phyloP scores from a whole-genome alignment of 2,113 vertebrate species.

The Murina feae region DNA sequence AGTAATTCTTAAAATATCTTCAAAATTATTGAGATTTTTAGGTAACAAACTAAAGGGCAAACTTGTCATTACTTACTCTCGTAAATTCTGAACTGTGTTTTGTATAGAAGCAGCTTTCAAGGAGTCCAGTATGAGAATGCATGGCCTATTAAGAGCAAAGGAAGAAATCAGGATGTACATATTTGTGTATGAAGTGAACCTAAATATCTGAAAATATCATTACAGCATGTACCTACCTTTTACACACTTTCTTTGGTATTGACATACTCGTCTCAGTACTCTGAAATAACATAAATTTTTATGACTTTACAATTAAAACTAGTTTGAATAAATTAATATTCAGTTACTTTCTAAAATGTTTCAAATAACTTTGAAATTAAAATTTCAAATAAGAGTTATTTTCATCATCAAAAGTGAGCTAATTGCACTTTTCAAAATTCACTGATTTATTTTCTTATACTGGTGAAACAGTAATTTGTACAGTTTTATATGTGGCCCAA shows the following conservation, averaged over 20 bases:
- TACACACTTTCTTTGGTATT: conserved; percentile 78
- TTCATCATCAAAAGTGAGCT: neutral
- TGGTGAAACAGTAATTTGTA: neutral
- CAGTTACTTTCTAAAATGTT: conserved; percentile 32
- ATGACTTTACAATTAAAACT: conserved; percentile 53
- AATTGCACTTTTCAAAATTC: neutral
- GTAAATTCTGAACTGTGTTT: conserved; percentile 90
- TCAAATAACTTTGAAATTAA: conserved; percentile 41
- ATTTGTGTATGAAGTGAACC: neutral
- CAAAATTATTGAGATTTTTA: conserved; percentile 40
- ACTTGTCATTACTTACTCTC: conserved; percentile 89
- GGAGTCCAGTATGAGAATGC: conserved; percentile 96
- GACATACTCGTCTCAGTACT: conserved; percentile 70
- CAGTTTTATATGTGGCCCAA: neutral
- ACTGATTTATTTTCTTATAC: neutral
- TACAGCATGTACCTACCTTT: conserved; percentile 77
- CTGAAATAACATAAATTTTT: conserved; percentile 75
- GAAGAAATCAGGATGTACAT: conserved; percentile 7
- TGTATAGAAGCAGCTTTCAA: conserved; percentile 90
- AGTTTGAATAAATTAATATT: conserved; percentile 46
- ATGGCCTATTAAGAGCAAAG: conserved; percentile 85
- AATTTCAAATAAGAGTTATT: conserved; percentile 40
- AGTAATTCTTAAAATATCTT: conserved; percentile 4
- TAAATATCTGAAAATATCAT: conserved; percentile 26
- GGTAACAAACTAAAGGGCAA: conserved; percentile 16